Evolutionary conservation across 2,113 vertebrate species (phyloP).

Genomic region (Taurulus bubalis): DNA sequence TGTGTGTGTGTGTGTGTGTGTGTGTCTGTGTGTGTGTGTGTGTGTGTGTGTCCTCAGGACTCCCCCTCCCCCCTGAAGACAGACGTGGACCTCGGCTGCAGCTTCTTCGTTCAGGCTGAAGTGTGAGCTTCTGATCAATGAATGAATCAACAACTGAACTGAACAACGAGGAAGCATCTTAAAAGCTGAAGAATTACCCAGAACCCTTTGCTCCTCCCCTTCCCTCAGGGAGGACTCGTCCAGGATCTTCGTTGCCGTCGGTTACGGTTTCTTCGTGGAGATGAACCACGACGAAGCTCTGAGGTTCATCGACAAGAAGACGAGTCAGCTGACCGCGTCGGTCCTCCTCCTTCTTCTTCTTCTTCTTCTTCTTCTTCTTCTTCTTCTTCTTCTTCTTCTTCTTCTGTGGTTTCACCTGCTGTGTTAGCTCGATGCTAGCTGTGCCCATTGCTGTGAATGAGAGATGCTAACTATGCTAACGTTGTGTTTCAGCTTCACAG

Average conservation of each 20-base stretch:
- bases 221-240: constrained; percentile 86
- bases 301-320: constrained; percentile 90
- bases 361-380: not conserved
- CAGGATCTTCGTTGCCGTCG: constrained; percentile 88
- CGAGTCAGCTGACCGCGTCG: constrained; percentile 88
- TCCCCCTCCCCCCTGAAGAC: constrained; percentile 83
- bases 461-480: constrained; percentile 42
- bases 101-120: constrained; percentile 90
- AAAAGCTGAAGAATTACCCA: not conserved
- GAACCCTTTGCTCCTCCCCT: not conserved
- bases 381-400: not conserved
- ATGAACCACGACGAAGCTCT: constrained; percentile 89
- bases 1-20: not conserved
- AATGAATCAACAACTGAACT: too few species aligned
- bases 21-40: not conserved
- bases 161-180: not conserved
- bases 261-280: constrained; percentile 92
- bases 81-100: constrained; percentile 91
- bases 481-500: constrained; percentile 82
- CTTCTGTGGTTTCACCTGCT: not conserved
- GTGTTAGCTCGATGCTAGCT: constrained; percentile 38
- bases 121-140: constrained; percentile 82
- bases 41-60: constrained; percentile 75
- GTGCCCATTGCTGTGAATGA: not conserved
- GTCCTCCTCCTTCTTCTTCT: constrained; percentile 33